phyloP scores from a whole-genome alignment of 2,113 vertebrate species.

The Nematolebias whitei region DNA sequence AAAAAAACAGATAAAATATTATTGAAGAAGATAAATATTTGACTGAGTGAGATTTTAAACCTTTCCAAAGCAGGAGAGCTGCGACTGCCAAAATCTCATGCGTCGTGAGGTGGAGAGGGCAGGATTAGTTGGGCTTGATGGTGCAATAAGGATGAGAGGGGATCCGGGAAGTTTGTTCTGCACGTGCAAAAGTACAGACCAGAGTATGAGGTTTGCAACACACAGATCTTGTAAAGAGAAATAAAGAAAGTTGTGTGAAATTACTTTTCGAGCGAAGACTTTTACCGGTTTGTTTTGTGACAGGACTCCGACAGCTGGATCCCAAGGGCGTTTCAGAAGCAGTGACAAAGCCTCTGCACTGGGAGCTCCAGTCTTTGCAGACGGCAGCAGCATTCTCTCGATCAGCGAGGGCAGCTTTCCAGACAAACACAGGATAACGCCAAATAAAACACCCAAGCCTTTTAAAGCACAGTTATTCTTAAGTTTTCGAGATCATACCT shows the following conservation, averaged over 20 bases:
- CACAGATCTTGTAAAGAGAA: neutral
- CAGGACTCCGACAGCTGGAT: constrained; percentile 94
- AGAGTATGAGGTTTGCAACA: neutral
- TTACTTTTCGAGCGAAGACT: neutral
- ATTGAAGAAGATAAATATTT: neutral
- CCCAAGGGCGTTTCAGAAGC: constrained; percentile 95
- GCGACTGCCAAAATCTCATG: constrained; percentile 97
- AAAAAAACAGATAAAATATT: neutral
- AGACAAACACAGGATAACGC: constrained; percentile 3
- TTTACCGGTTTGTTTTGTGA: constrained; percentile 97
- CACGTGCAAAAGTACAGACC: constrained; percentile 27
- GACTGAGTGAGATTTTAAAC: constrained; percentile 58
- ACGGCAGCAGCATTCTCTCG: constrained; percentile 93
- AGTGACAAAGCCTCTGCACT: constrained; percentile 94
- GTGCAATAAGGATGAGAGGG: constrained; percentile 92
- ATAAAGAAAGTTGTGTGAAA: neutral
- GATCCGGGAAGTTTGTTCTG: constrained; percentile 95
- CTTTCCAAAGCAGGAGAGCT: constrained; percentile 97
- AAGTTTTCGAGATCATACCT: constrained; percentile 71
- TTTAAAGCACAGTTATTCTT: neutral
- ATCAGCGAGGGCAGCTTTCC: constrained; percentile 91
- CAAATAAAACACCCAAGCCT: neutral
- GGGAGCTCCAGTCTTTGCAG: constrained; percentile 86
- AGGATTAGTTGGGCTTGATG: constrained; percentile 89
- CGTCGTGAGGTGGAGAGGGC: constrained; percentile 88